Evolutionary conservation across 2,113 vertebrate species (phyloP), one percentile per base, ranked within the genome.

Genomic region (Melanerpes formicivorus): DNA sequence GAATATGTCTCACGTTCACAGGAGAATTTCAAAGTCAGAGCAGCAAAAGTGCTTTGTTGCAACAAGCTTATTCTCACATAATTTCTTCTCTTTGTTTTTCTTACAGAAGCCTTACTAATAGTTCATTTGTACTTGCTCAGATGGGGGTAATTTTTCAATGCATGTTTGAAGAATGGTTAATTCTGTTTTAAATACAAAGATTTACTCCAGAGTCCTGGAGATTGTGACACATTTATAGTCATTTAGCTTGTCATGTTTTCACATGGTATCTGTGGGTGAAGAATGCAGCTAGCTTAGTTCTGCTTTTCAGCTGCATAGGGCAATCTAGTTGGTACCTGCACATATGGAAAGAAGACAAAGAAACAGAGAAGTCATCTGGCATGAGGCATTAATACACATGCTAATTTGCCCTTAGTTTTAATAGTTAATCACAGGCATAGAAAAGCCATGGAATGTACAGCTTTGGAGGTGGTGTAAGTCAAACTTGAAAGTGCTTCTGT

Each of bases 41-140:
- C 26, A 96, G 37, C 25, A 22, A 18, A 59, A n/a, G 4, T 32
- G n/a, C 54, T 89, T 92, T 89, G 58, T 75, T 85, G n/a, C 59
- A 76, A 26, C 66, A 58, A 74, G 32, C 37, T 91, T 83, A 67
- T 85, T 95, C 44, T 90, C 72, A 78, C 50, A 40, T 48, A 90
- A 56, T 80, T 95, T 70, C 34, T 92, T 87, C 30, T 54, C 92
- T 88, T 80, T 90, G 8, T 37, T 93, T 87, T 92, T 56, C n/a
- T 64, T 80, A 74, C 62, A 59, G 72, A 83, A 92, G n/a, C 15
- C 30, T 76, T 90, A 32, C n/a, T 66, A 80, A 34, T 56, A 70
- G 52, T 50, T 67, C 25, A 73, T 90, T 90, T 92, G 12, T 82
- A 85, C 25, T 27, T 5, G 3, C 30, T 92, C 82, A 89, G 32